These are phyloP conservation scores for Chelonoidis abingdonii DNA, from an alignment of 2,113 vertebrate genomes.

Conservation along the genomic window DNA sequence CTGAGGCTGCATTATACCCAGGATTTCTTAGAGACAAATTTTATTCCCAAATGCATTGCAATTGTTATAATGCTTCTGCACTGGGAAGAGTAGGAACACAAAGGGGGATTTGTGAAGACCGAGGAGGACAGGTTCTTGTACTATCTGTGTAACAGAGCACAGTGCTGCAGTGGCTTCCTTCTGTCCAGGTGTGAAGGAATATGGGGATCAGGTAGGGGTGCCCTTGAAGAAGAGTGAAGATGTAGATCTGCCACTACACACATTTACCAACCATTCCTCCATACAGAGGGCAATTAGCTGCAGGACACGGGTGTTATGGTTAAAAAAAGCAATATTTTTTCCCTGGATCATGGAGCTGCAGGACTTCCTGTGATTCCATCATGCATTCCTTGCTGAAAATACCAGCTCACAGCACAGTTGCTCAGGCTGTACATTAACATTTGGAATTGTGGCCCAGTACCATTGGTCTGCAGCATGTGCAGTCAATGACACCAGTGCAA, in stretches of 20 bases:
- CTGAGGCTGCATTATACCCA: background rate
- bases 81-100: background rate
- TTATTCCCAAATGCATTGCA: background rate
- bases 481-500: background rate
- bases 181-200: background rate
- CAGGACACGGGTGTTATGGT: fast-evolving
- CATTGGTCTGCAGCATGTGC: background rate
- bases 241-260: background rate
- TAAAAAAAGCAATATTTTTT: background rate
- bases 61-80: background rate
- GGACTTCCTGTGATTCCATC: background rate
- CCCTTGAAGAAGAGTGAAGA: background rate
- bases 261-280: background rate
- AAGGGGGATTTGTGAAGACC: background rate
- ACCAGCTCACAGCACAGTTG: background rate
- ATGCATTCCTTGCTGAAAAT: background rate
- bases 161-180: background rate
- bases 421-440: background rate
- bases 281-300: background rate
- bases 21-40: background rate
- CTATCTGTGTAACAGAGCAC: background rate
- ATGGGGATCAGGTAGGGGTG: background rate
- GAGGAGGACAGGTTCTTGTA: background rate
- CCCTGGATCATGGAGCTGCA: background rate
- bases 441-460: background rate